These are phyloP conservation scores for Serilophus lunatus DNA, from an alignment of 2,113 vertebrate genomes.

Conservation along the genomic window DNA sequence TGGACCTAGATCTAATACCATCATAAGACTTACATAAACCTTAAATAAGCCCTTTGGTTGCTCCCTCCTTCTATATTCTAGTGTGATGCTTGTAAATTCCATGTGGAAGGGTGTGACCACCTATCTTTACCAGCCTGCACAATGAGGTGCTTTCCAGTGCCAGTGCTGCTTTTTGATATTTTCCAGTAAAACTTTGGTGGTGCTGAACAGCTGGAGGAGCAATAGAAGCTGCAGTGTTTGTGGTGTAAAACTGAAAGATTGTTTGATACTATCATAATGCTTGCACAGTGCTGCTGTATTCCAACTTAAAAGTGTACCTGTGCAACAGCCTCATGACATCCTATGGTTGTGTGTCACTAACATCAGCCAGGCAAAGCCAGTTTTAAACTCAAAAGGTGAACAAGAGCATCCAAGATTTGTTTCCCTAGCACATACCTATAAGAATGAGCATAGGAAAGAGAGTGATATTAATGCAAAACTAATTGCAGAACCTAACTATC, in stretches of 20 bases:
- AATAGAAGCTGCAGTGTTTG: not conserved
- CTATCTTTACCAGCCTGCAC: not conserved
- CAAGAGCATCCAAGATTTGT: not conserved
- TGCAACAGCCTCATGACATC: not conserved
- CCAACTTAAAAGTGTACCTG: not conserved
- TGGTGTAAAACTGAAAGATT: not conserved
- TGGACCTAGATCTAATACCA: not conserved
- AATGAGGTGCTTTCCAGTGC: not conserved
- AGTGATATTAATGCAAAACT: not conserved
- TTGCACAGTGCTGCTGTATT: not conserved
- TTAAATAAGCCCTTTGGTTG: not conserved
- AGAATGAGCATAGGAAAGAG: not conserved
- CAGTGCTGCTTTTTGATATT: not conserved
- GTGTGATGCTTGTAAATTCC: not conserved
- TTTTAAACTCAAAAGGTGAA: not conserved
- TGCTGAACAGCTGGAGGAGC: not conserved
- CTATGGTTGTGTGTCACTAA: not conserved
- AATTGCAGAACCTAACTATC: not conserved
- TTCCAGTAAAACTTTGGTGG: not conserved
- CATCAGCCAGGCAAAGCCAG: not conserved
- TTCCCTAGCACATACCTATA: not conserved
- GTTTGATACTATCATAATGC: not conserved
- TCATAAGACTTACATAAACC: not conserved
- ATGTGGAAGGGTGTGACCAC: rapidly evolving
- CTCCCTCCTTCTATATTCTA: not conserved